Conservation (phyloP, 2,797 vertebrate genomes). For the Argentina silus region DNA sequence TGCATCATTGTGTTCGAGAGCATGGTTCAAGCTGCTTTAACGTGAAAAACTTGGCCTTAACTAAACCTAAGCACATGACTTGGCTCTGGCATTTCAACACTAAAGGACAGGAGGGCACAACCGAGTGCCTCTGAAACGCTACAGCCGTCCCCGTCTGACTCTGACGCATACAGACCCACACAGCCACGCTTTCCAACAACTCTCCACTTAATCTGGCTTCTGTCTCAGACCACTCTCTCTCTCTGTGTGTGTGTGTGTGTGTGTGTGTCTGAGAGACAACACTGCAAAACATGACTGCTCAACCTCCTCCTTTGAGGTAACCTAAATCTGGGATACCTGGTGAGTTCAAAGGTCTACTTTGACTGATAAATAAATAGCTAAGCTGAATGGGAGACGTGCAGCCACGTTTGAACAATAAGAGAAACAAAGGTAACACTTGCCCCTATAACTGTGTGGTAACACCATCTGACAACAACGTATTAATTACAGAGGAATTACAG, state of each 20-base stretch:
- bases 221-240: neutral
- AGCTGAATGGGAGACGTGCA: too few species aligned
- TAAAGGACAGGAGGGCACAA: slow-evolving; percentile 22
- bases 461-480: neutral
- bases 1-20: slow-evolving; percentile 52
- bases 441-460: neutral
- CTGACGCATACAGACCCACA: too few species aligned
- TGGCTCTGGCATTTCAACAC: slow-evolving; percentile 48
- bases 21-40: slow-evolving; percentile 52
- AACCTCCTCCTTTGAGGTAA: neutral
- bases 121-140: slow-evolving; percentile 12
- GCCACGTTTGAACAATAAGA: neutral
- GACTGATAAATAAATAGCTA: neutral
- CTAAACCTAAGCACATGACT: slow-evolving; percentile 59
- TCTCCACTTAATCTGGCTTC: neutral
- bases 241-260: neutral
- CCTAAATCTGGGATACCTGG: neutral
- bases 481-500: neutral
- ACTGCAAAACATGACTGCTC: neutral
- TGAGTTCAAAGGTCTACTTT: neutral
- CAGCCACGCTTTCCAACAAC: slow-evolving; percentile 6
- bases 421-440: neutral
- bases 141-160: neutral
- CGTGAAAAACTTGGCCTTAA: slow-evolving; percentile 55
- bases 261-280: neutral